Base-by-base conservation (phyloP, 2,113 vertebrate genomes). In the Herpetotheres cachinnans region DNA sequence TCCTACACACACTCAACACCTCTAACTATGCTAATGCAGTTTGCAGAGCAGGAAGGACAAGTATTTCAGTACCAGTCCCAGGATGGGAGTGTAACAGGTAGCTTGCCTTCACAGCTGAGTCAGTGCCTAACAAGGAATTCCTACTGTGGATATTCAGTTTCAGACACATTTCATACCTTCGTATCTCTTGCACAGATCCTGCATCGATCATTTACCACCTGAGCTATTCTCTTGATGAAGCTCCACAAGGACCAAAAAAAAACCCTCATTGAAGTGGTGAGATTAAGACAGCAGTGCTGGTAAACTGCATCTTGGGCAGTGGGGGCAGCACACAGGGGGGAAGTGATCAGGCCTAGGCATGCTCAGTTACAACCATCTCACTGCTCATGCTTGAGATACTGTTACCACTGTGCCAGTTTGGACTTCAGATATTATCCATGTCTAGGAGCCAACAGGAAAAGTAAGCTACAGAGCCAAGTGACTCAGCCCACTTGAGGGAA, bases 31-130 rank as follows among this genome's bases (percentile, higher is more conserved):
- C 78, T 88, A 90, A 90, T 72, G 36, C 25, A 62, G 58, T 82
- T 13, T 69, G 87, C 87, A 89, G 71, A 96, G 92, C 95, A 91
- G 90, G 96, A 96, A 91, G 84, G 95, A 94, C 95, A 21, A 93
- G 96, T 97, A 88, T 88, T 97, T 96, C 90, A 69, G 36, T 54
- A 77, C 77, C 44, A 62, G 79, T 30, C 62, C 26, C 56, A 87
- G 40, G 9, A 90, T n/a, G 61, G 73, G 87, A 94, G 59, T 16
- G 22, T 55, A 94, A 81, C 63, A 95, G 79, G 54, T 40, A 81
- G 25, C 40, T 80, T 63, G 54, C 49, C 70, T 34, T 8, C 44
- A 88, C 70, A 88, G 82, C 87, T 56, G 49, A 94, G 62, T 72
- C 87, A 85, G 49, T 49, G 26, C 52, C 40, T 49, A 85, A 77